Percentiles rank a stretch among this genome's conserved stretches.
These are phyloP conservation scores for Brachyhypopomus gauderio DNA, from an alignment of 2,113 vertebrate species.

Conservation along the genomic window DNA sequence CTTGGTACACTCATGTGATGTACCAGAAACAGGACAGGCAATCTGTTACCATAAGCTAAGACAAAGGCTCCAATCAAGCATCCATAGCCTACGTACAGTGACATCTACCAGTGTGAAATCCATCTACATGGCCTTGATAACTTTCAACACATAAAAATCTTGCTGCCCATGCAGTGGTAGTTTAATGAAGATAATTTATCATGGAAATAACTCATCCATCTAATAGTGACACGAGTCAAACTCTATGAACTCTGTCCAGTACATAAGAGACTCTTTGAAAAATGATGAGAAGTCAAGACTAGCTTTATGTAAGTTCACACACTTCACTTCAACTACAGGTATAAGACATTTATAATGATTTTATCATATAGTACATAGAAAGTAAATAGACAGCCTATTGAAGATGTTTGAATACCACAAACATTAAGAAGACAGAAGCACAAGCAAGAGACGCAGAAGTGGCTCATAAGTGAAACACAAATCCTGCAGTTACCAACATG, in stretches of 20 bases:
- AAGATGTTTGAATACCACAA: no score
- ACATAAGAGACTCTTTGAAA: neutral
- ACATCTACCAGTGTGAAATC: slow-evolving; percentile 10
- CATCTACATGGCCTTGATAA: neutral
- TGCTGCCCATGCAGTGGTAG: neutral
- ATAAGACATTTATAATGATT: no score
- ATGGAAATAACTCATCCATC: neutral
- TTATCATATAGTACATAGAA: no score
- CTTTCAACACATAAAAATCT: neutral
- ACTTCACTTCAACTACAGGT: neutral
- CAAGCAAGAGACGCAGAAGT: no score
- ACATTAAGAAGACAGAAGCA: no score
- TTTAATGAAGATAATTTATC: slow-evolving; percentile 8
- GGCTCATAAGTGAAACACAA: no score
- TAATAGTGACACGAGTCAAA: neutral
- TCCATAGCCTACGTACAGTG: neutral
- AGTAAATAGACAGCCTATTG: no score
- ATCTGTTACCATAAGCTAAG: slow-evolving; percentile 60
- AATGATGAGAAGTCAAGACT: neutral
- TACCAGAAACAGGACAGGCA: slow-evolving; percentile 58
- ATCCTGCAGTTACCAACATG: no score
- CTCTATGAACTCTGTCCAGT: neutral
- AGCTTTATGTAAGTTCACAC: neutral
- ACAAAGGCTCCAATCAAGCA: slow-evolving; percentile 14
- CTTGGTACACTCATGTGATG: slow-evolving; percentile 52